These are phyloP conservation scores for Acrossocheilus fasciatus DNA, from an alignment of 2,797 vertebrate species.

Conservation along the genomic window DNA sequence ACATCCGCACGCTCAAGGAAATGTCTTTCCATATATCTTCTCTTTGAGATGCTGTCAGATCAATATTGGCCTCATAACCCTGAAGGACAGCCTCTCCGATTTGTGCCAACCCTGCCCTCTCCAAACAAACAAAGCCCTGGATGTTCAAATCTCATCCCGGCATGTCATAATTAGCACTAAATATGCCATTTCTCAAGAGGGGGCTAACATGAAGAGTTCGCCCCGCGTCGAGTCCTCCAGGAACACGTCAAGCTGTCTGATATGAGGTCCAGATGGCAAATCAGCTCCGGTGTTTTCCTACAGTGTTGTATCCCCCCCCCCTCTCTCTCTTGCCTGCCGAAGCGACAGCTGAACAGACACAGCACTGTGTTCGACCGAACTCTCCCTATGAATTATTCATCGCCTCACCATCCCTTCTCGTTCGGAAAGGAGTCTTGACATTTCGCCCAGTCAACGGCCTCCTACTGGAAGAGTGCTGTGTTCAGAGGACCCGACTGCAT, in stretches of 20 bases:
- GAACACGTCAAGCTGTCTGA: conserved; percentile 73
- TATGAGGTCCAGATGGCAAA: conserved; percentile 75
- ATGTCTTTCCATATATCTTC: conserved; percentile 53
- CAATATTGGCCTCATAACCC: conserved; percentile 75
- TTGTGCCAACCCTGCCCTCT: conserved; percentile 2
- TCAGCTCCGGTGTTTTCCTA: conserved; percentile 55
- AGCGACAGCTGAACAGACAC: conserved; percentile 70
- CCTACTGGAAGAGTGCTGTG: conserved; percentile 28
- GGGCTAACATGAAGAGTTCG: conserved; percentile 62
- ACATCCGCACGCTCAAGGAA: conserved; percentile 30
- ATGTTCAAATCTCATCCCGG: conserved; percentile 36
- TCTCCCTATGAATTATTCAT: conserved; percentile 76
- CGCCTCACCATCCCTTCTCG: conserved; percentile 59
- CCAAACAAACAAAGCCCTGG: conserved; percentile 46
- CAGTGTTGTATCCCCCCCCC: conserved; percentile 60
- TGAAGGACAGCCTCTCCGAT: conserved; percentile 50
- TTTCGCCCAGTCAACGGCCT: conserved; percentile 60
- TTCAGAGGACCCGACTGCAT: conserved; percentile 54
- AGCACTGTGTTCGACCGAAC: conserved; percentile 68
- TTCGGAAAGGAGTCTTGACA: conserved; percentile 71
- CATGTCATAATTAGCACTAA: conserved; percentile 67
- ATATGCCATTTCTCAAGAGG: conserved; percentile 65
- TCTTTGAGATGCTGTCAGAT: conserved; percentile 63
- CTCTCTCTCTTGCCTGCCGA: conserved; percentile 35
- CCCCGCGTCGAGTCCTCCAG: conserved; percentile 58